Conservation (phyloP, 2,888 invertebrate species). For the Artemia sinica region DNA sequence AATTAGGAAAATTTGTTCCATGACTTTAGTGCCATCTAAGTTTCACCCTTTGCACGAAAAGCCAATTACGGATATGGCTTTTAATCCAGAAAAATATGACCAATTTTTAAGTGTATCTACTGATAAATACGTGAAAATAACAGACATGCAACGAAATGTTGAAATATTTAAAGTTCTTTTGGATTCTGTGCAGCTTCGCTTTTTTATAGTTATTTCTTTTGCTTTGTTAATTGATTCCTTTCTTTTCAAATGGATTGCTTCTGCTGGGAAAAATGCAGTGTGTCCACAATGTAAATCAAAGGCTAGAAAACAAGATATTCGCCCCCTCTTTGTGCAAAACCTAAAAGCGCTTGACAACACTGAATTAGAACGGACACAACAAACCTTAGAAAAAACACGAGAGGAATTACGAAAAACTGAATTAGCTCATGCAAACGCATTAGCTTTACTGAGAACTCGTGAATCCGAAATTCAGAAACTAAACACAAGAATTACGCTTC, state of each 20-base stretch:
- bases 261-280: constrained; percentile 37
- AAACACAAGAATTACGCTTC: constrained; percentile 14
- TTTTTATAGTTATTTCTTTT: no score
- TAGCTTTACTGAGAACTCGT: neutral
- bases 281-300: constrained; percentile 78
- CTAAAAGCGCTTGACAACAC: constrained; percentile 57
- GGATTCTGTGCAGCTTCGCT: constrained; percentile 28
- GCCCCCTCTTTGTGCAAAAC: constrained; percentile 59
- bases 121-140: constrained; percentile 54
- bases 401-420: constrained; percentile 45
- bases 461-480: constrained; percentile 3
- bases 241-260: constrained; percentile 42
- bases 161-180: constrained; percentile 39
- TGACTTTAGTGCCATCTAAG: constrained; percentile 45
- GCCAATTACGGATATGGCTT: constrained; percentile 58
- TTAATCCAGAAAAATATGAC: constrained; percentile 47
- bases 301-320: constrained; percentile 47
- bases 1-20: constrained; percentile 50
- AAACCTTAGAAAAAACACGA: constrained; percentile 42
- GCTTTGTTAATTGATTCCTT: neutral
- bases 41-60: constrained; percentile 56
- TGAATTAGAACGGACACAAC: constrained; percentile 46
- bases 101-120: constrained; percentile 57
- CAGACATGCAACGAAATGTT: constrained; percentile 47
- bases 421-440: constrained; percentile 31